phyloP scores from a whole-genome alignment of 2,888 invertebrate species.

The Amiota communis region DNA sequence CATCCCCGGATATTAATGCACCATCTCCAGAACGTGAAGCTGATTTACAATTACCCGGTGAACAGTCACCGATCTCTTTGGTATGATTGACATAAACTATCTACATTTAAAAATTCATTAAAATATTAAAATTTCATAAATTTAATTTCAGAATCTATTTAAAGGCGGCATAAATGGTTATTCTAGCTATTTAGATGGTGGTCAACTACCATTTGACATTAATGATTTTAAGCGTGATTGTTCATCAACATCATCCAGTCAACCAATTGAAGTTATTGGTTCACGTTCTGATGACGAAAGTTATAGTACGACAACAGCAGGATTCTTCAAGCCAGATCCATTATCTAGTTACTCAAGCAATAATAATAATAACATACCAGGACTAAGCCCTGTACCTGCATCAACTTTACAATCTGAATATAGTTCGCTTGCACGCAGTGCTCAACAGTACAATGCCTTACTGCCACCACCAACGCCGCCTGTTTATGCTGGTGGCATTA shows the following conservation, averaged over 20 bases:
- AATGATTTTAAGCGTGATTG: slow-evolving; percentile 72
- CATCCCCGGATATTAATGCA: slow-evolving; percentile 77
- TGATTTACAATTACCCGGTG: slow-evolving; percentile 83
- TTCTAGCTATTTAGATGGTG: slow-evolving; percentile 79
- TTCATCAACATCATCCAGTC: slow-evolving; percentile 66
- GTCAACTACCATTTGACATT: slow-evolving; percentile 77
- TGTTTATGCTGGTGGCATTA: slow-evolving; percentile 38
- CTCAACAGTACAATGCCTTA: slow-evolving; percentile 54
- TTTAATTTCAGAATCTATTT: slow-evolving; percentile 62
- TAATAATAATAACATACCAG: slow-evolving; percentile 49
- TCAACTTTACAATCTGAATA: slow-evolving; percentile 61
- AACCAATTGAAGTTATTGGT: slow-evolving; percentile 77
- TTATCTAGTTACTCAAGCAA: slow-evolving; percentile 57
- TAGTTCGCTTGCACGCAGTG: slow-evolving; percentile 54
- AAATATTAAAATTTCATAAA: neutral
- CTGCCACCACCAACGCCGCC: slow-evolving; percentile 63
- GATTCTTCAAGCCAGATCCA: slow-evolving; percentile 74
- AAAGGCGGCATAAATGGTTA: slow-evolving; percentile 75
- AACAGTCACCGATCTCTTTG: slow-evolving; percentile 65
- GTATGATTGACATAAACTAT: slow-evolving; percentile 46
- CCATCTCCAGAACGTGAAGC: slow-evolving; percentile 88
- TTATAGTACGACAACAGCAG: slow-evolving; percentile 71
- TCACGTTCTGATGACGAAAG: slow-evolving; percentile 75
- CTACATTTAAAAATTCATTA: neutral
- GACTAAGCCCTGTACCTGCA: slow-evolving; percentile 55